These are phyloP conservation scores for Chinchilla lanigera DNA, from an alignment of 2,113 vertebrate genomes.

Conservation along the genomic window DNA sequence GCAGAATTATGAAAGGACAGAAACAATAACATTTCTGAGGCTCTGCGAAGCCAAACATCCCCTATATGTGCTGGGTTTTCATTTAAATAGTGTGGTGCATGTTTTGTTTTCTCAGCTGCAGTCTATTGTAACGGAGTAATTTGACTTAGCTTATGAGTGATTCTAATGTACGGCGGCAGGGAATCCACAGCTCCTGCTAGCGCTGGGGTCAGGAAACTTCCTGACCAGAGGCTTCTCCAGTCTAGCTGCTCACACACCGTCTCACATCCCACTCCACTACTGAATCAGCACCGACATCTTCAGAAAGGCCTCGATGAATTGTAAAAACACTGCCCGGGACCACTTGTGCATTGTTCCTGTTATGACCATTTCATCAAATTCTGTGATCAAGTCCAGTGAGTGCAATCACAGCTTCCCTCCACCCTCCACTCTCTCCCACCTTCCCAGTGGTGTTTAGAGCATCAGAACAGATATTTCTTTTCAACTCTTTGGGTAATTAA, in stretches of 20 bases:
- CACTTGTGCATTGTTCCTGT: background rate
- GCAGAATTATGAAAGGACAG: conserved; percentile 72
- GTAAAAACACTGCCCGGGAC: background rate
- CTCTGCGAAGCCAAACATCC: conserved; percentile 65
- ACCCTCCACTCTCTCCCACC: background rate
- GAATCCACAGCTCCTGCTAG: conserved; percentile 56
- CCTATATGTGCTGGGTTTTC: conserved; percentile 42
- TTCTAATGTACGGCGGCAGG: conserved; percentile 55
- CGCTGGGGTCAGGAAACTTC: conserved; percentile 22
- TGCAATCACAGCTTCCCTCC: background rate
- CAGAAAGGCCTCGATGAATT: background rate
- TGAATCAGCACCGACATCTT: background rate
- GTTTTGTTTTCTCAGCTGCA: conserved; percentile 79
- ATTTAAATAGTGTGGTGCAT: conserved; percentile 63
- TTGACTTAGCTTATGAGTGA: conserved; percentile 59
- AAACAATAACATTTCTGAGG: conserved; percentile 78
- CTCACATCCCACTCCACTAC: background rate
- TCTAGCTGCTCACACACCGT: too few species aligned
- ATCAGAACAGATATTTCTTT: background rate
- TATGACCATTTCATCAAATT: background rate
- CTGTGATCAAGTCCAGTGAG: background rate
- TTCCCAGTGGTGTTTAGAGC: background rate
- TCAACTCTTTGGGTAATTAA: background rate
- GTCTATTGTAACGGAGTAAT: conserved; percentile 59
- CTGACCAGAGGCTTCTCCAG: conserved; percentile 40